Base-by-base conservation (phyloP, 2,888 invertebrate species). In the Anthophora plumipes region DNA sequence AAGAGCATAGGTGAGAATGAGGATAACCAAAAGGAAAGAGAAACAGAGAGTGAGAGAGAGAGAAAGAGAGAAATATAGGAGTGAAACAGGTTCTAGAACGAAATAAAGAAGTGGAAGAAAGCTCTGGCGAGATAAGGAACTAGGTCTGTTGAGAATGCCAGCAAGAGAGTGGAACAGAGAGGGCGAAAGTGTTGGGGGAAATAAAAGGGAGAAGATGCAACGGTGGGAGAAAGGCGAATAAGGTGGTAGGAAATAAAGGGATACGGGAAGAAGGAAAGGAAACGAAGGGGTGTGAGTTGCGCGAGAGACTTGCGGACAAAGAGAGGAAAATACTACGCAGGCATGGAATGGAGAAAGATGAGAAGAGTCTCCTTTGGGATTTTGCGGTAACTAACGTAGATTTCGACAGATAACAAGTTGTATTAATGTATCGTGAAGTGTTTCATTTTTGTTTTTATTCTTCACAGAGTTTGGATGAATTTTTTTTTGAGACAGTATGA, bases 1-100 rank as follows among this genome's bases (percentile, higher is more conserved):
- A n/a, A 31, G 67, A 17, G 70, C 50, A 59, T 71, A 57, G 77
- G 77, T 55, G 74, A 55, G 52, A 74, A 74, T 50, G 48, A 37
- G 17, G 61, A 11, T 12, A 14, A n/a, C 9, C 22, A 25, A 14
- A 31, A 25, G 25, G 43, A 50, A 20, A 43, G 46, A 50, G 12
- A 14, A n/a, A 63, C 6, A 31, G 11, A 4, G 17, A 37, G 17
- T 17, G 22, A 25, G n/a, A 14, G 8, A 37, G 50, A n/a, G 50
- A 22, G 14, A 14, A 14, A 25, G n/a, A 14, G 8, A 37, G 60
- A n/a, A 41, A 22, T 14, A 14, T 14, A 6, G 43, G 55, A 61
- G 11, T 8, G 61, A 25, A 48, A 76, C 61, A 6, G 55, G 57
- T 50, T 31, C 20, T 3, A 41, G 17, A n/a, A 43, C 25, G 37